Evolutionary conservation across 2,797 vertebrate species (phyloP).

Genomic region (Atherinosoma microstoma): DNA sequence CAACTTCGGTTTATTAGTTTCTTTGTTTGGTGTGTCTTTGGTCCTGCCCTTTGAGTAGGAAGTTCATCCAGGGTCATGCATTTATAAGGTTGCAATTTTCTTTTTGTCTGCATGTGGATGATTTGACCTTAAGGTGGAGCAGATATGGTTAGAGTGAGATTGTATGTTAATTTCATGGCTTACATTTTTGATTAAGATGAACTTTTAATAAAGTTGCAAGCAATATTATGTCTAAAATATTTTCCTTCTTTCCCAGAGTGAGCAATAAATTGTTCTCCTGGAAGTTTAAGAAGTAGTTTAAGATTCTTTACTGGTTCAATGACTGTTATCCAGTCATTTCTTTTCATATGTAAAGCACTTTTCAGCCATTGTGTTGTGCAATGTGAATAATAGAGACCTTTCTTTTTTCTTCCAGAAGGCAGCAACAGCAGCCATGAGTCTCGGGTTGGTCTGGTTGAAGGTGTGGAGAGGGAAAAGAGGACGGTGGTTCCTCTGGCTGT

Average conservation of each 20-base stretch:
- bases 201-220: not conserved
- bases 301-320: not conserved
- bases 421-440: conserved; percentile 99
- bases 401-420: conserved; percentile 84
- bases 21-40: not conserved
- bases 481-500: conserved; percentile 94
- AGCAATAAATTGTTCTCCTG: not conserved
- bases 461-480: conserved; percentile 90
- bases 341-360: not conserved
- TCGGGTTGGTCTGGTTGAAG: conserved; percentile 91
- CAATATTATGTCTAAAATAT: not conserved
- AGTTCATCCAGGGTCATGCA: not conserved
- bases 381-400: not conserved
- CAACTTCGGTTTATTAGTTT: not conserved
- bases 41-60: not conserved
- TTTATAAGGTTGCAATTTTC: not conserved
- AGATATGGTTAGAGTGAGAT: not conserved
- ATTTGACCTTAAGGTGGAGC: not conserved
- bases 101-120: not conserved
- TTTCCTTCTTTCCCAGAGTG: not conserved
- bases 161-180: not conserved
- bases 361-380: not conserved
- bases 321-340: not conserved
- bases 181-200: not conserved
- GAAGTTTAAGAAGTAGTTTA: not conserved